phyloP scores from a whole-genome alignment of 1,140 invertebrate species.

The Pogonus chalceus region DNA sequence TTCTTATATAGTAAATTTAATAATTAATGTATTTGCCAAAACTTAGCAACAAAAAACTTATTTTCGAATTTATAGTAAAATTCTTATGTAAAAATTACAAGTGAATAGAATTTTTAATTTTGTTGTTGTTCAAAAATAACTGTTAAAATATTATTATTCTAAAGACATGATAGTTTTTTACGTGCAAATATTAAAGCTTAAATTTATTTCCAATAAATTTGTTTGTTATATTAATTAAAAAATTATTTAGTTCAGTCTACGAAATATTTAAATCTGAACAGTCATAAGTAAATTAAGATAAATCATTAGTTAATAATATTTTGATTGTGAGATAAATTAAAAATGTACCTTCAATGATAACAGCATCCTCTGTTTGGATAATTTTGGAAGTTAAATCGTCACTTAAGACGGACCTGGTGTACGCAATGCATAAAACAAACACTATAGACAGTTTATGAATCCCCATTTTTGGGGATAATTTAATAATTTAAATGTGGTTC shows the following conservation, averaged over 20 bases:
- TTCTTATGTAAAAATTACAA: no score
- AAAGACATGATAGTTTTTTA: no score
- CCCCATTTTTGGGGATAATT: neutral
- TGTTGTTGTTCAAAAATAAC: no score
- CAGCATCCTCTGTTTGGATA: neutral
- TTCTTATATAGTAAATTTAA: no score
- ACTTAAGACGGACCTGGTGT: neutral
- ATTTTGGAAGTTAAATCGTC: neutral
- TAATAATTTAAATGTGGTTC: neutral
- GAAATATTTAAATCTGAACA: neutral
- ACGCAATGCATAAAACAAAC: neutral
- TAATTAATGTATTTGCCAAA: no score
- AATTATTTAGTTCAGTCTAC: no score
- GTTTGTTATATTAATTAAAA: neutral
- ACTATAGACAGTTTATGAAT: neutral
- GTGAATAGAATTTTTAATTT: no score
- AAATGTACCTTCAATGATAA: slow-evolving; percentile 1
- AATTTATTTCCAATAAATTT: neutral
- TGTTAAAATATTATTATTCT: no score
- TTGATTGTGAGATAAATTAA: neutral
- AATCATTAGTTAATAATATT: neutral
- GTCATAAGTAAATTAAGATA: neutral
- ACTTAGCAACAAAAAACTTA: no score
- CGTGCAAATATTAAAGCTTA: neutral
- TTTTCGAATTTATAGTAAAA: no score